Evolutionary conservation across 2,888 invertebrate species (phyloP).

Genomic region (Lomographa bimaculata): DNA sequence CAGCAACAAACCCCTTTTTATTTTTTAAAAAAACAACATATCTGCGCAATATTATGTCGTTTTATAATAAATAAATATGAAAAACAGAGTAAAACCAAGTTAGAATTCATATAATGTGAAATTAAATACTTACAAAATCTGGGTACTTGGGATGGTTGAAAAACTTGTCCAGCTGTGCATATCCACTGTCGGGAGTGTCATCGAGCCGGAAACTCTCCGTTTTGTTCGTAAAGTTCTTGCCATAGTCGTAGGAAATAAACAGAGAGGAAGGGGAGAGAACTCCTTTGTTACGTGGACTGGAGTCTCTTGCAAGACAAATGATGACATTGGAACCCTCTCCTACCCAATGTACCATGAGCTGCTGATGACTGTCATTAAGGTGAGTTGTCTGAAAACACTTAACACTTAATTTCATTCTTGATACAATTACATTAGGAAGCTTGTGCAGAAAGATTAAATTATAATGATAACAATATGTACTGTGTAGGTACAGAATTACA

Average conservation of each 20-base stretch:
- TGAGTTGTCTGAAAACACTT: slow-evolving; percentile 84
- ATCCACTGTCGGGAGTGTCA: slow-evolving; percentile 74
- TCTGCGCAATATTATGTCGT: too few species aligned
- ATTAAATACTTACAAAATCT: slow-evolving; percentile 87
- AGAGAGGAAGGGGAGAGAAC: slow-evolving; percentile 89
- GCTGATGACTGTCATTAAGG: slow-evolving; percentile 93
- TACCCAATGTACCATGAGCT: slow-evolving; percentile 96
- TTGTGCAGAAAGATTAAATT: too few species aligned
- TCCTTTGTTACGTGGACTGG: slow-evolving; percentile 77
- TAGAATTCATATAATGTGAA: too few species aligned
- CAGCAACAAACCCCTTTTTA: too few species aligned
- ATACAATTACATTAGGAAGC: too few species aligned
- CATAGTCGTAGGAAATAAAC: slow-evolving; percentile 94
- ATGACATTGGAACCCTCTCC: slow-evolving; percentile 94
- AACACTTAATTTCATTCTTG: too few species aligned
- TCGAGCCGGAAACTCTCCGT: slow-evolving; percentile 86
- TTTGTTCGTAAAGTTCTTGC: slow-evolving; percentile 90
- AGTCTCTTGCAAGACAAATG: slow-evolving; percentile 92
- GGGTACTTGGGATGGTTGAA: slow-evolving; percentile 92
- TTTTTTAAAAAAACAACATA: too few species aligned
- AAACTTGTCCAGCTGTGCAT: slow-evolving; percentile 92
- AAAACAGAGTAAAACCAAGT: too few species aligned
- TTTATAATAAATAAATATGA: too few species aligned
- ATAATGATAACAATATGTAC: too few species aligned
- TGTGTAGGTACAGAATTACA: too few species aligned